Conservation (phyloP, 2,888 invertebrate genomes). For the Lasiommata megera region DNA sequence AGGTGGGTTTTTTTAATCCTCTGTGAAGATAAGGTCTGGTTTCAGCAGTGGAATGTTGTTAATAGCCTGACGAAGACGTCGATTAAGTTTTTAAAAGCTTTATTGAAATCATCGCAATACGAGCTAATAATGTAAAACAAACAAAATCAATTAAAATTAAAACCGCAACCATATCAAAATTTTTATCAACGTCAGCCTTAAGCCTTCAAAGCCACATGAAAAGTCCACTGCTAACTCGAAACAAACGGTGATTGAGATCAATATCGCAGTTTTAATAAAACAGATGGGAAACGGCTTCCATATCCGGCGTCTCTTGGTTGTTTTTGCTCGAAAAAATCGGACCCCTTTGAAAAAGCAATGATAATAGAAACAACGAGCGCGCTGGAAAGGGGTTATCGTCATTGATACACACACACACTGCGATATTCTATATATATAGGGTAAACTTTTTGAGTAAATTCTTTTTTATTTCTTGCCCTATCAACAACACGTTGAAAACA, state of each 20-base stretch:
- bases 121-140: no score
- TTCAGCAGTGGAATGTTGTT: no score
- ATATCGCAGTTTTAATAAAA: conserved; percentile 78
- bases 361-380: conserved; percentile 76
- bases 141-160: background rate
- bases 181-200: conserved; percentile 7
- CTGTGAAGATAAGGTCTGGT: no score
- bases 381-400: conserved; percentile 67
- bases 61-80: no score
- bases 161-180: background rate
- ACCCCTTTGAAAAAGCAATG: conserved; percentile 68
- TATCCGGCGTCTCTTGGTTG: conserved; percentile 66
- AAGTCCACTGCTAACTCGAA: conserved; percentile 22
- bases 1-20: no score
- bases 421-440: background rate
- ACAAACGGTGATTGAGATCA: conserved; percentile 63
- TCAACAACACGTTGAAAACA: no score
- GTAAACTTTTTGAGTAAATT: no score
- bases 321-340: conserved; percentile 61
- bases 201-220: conserved; percentile 13
- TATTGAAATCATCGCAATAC: no score
- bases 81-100: no score
- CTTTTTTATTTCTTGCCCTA: no score
- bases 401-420: background rate
- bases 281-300: conserved; percentile 69